Evolutionary conservation across 2,113 vertebrate species (phyloP), one percentile per base, ranked within the genome.

Genomic region (Gasterosteus nipponicus): DNA sequence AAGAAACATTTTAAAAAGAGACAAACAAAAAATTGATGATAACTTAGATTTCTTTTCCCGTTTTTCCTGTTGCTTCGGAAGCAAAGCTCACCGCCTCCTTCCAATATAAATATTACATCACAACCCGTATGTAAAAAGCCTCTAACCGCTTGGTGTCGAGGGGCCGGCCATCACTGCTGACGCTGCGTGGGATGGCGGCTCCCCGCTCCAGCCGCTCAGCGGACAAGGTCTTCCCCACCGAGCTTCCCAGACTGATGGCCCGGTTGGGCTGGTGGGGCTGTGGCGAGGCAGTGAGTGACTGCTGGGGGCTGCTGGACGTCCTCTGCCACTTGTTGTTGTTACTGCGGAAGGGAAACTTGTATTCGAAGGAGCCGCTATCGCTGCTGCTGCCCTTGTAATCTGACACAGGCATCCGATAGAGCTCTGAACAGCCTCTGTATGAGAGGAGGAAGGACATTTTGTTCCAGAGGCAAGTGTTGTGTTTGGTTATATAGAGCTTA

Each of bases 261-360:
- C 94, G 81, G 89, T 94, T 95, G 68, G 94, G 94, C 0, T 92
- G 93, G 83, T 94, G 93, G 7, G 93, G 92, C 91, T 95, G 94
- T 10, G 94, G 97, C 4, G 96, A 95, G 7, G 97, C 96, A 0
- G 95, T 95, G 77, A 96, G 96, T 4, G 96, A 93, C 77, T 96
- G 93, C 78, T 98, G 97, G 53, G 97, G 87, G 78, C 95, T 97
- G 93, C 84, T 93, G 15, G 96, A 94, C 10, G 95, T 98, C 86
- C 98, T 92, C 86, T 99, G 97, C 98, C 98, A 99, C 73, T 99
- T 99, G 90, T 98, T 99, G 89, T 95, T 94, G 92, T 98, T 98
- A 92, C 95, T 97, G 84, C 97, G 95, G 94, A 99, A 99, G 44
- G 98, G 98, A 89, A 98, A 98, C 92, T 99, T 99, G 94, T 98